phyloP scores from a whole-genome alignment of 2,797 vertebrate species.

The Sphaeramia orbicularis region DNA sequence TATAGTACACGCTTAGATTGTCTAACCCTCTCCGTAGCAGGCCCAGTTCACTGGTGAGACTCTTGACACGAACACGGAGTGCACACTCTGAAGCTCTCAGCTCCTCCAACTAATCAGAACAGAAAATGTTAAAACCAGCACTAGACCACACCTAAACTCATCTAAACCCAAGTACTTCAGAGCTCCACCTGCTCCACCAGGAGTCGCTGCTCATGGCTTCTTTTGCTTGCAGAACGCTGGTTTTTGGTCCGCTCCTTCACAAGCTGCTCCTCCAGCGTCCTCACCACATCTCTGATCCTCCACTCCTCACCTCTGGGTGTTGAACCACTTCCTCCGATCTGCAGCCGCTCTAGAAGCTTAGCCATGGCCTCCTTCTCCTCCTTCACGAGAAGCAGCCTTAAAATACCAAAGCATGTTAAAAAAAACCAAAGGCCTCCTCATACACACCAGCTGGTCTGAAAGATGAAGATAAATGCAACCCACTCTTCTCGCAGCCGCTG shows the following conservation, averaged over 20 bases:
- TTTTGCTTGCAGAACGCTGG: conserved; percentile 83
- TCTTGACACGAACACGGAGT: conserved; percentile 89
- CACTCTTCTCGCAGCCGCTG: conserved; percentile 89
- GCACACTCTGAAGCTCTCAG: conserved; percentile 87
- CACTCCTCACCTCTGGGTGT: conserved; percentile 79
- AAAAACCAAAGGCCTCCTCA: neutral
- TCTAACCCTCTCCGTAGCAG: conserved; percentile 89
- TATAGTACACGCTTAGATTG: conserved; percentile 69
- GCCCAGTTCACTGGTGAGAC: conserved; percentile 88
- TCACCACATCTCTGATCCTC: conserved; percentile 83
- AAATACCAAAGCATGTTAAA: neutral
- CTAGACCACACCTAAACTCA: neutral
- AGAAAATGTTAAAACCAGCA: conserved; percentile 6
- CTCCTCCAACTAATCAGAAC: conserved; percentile 86
- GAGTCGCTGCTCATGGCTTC: conserved; percentile 87
- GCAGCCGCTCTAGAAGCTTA: conserved; percentile 82
- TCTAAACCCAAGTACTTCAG: neutral
- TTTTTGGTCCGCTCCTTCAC: conserved; percentile 87
- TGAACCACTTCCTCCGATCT: conserved; percentile 69
- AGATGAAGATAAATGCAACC: conserved; percentile 44
- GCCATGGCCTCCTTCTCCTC: conserved; percentile 89
- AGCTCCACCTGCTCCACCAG: conserved; percentile 88
- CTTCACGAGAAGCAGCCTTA: conserved; percentile 84
- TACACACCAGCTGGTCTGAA: neutral
- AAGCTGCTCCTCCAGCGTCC: conserved; percentile 89